A percentile compares a stretch with the other conserved stretches of the same genome.
Evolutionary conservation across 2,113 vertebrate genomes (phyloP).

Genomic region (Rhineura floridana): DNA sequence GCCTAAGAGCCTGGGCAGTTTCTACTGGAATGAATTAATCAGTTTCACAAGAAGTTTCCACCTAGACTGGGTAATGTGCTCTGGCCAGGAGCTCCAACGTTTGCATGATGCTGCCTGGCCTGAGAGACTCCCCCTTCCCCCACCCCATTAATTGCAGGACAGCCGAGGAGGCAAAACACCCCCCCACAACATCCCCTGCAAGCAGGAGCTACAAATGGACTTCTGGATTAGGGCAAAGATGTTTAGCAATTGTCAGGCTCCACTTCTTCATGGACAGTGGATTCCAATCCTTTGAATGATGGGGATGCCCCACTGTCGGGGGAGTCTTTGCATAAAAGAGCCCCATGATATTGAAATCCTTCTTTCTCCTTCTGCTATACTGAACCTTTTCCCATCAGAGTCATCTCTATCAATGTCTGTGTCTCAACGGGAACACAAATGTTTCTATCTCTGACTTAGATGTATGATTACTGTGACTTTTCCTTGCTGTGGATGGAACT

Average conservation of each 20-base stretch:
- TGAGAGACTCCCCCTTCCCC: background rate
- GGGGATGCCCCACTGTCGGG: background rate
- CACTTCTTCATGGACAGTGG: no score
- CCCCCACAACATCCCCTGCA: background rate
- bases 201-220: background rate
- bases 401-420: background rate
- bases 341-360: background rate
- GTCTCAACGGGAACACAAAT: background rate
- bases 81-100: background rate
- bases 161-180: background rate
- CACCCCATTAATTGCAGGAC: background rate
- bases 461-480: slow-evolving; percentile 85
- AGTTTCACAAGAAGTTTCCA: background rate
- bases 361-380: no score
- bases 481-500: slow-evolving; percentile 78
- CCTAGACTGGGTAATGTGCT: background rate
- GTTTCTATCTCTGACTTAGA: slow-evolving; percentile 58
- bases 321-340: background rate
- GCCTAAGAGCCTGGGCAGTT: background rate
- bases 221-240: background rate
- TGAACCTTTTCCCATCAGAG: background rate
- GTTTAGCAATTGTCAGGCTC: background rate
- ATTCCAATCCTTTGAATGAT: background rate
- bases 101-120: background rate
- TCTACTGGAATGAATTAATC: background rate